A percentile compares a stretch with the other conserved stretches of the same genome.
phyloP scores from a whole-genome alignment of 2,888 invertebrate genomes.

The Apocheima hispidaria region DNA sequence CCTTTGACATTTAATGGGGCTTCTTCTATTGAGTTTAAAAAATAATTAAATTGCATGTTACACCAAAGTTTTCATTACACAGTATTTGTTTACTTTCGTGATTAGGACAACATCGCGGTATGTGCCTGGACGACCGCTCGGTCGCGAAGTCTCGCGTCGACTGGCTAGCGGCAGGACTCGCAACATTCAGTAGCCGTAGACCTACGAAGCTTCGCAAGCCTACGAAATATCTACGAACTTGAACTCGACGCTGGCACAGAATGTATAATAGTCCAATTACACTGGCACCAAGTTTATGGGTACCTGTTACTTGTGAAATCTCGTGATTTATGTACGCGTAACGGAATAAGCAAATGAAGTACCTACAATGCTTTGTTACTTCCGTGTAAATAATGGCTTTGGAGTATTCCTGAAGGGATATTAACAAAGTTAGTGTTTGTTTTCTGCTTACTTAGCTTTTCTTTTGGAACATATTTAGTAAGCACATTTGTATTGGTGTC shows the following conservation, averaged over 20 bases:
- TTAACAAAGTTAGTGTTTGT: neutral
- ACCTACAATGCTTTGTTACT: slow-evolving; percentile 11
- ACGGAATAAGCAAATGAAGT: slow-evolving; percentile 24
- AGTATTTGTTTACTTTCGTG: slow-evolving; percentile 61
- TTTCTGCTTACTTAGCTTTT: neutral
- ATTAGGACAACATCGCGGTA: slow-evolving; percentile 37
- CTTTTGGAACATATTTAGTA: neutral
- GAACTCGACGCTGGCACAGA: slow-evolving; percentile 19
- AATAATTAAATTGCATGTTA: slow-evolving; percentile 48
- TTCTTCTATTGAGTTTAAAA: slow-evolving; percentile 41
- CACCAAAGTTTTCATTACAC: slow-evolving; percentile 57
- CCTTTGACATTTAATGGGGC: slow-evolving; percentile 41
- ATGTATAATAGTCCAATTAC: neutral
- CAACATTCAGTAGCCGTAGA: slow-evolving; percentile 31
- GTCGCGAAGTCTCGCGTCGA: slow-evolving; percentile 53
- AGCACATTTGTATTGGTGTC: too few relatives aligned
- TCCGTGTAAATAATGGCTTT: slow-evolving; percentile 9
- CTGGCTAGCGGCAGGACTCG: slow-evolving; percentile 48
- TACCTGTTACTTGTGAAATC: slow-evolving; percentile 34
- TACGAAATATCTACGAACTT: slow-evolving; percentile 32
- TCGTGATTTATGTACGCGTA: slow-evolving; percentile 28
- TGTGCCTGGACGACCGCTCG: slow-evolving; percentile 50
- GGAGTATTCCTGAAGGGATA: neutral
- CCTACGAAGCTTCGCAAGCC: slow-evolving; percentile 24
- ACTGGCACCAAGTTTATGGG: slow-evolving; percentile 10